Evolutionary conservation across 2,797 vertebrate genomes (phyloP).

Genomic region (Micropoecilia bifurca): DNA sequence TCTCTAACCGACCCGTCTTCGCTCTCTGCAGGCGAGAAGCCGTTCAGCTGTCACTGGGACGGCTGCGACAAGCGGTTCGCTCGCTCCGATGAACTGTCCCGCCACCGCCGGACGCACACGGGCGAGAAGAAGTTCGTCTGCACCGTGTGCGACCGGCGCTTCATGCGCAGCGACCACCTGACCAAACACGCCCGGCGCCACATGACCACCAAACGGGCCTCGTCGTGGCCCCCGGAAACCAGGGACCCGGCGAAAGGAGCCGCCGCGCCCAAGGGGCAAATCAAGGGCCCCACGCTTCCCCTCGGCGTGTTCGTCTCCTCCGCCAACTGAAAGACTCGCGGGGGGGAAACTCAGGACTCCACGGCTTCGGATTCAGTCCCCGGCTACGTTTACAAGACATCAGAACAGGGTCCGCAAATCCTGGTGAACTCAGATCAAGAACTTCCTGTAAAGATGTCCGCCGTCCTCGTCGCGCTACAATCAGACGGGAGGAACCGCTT

Average conservation of each 20-base stretch:
- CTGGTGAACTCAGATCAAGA: neutral
- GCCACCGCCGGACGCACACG: constrained; percentile 95
- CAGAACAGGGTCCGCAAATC: constrained; percentile 24
- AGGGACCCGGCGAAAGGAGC: constrained; percentile 82
- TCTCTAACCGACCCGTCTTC: neutral
- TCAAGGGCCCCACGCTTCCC: constrained; percentile 61
- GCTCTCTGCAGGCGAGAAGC: constrained; percentile 89
- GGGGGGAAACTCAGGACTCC: constrained; percentile 59
- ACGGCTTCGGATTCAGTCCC: constrained; percentile 8
- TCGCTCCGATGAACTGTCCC: constrained; percentile 95
- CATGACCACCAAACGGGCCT: constrained; percentile 87
- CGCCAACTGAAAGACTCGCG: constrained; percentile 65
- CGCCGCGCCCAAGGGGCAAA: constrained; percentile 71
- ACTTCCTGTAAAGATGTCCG: constrained; percentile 5
- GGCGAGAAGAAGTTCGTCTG: constrained; percentile 97
- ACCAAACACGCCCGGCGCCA: constrained; percentile 96
- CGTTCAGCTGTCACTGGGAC: constrained; percentile 96
- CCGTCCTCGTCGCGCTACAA: constrained; percentile 3
- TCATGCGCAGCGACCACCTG: constrained; percentile 98
- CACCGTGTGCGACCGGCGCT: constrained; percentile 91
- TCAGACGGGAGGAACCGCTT: constrained; percentile 2
- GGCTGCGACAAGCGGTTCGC: constrained; percentile 97
- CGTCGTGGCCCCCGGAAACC: constrained; percentile 86
- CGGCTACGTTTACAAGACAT: constrained; percentile 32
- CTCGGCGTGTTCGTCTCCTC: constrained; percentile 77